Conservation (phyloP, 2,797 vertebrate species). For the Adelosebastes latens region DNA sequence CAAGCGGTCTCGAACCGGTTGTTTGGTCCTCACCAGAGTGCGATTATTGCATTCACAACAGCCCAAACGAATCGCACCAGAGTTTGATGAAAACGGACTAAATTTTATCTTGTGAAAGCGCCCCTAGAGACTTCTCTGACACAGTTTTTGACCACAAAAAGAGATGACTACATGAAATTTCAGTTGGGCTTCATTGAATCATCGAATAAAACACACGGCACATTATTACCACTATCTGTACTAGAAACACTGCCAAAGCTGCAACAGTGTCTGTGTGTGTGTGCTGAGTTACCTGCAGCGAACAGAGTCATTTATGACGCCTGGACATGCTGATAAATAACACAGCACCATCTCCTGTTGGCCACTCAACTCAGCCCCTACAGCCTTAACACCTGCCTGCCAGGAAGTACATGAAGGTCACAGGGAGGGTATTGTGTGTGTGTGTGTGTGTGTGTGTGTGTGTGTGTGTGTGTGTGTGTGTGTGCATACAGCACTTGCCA, state of each 20-base stretch:
- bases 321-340: constrained; percentile 65
- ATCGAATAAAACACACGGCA: not conserved
- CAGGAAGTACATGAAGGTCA: constrained; percentile 72
- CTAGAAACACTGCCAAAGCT: constrained; percentile 1
- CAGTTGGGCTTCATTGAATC: not conserved
- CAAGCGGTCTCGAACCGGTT: too few relatives aligned
- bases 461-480: constrained; percentile 19
- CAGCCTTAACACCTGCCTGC: constrained; percentile 68
- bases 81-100: too few relatives aligned
- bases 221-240: not conserved
- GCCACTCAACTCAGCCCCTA: constrained; percentile 54
- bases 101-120: not conserved
- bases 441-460: constrained; percentile 24
- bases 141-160: not conserved
- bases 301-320: constrained; percentile 48
- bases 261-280: constrained; percentile 6
- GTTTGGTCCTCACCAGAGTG: too few relatives aligned
- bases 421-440: constrained; percentile 43
- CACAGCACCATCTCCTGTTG: constrained; percentile 56
- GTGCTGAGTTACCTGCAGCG: constrained; percentile 39
- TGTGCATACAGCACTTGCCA: constrained; percentile 24
- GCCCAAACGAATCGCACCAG: too few relatives aligned
- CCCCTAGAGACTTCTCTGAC: not conserved
- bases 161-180: not conserved
- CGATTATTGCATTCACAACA: too few relatives aligned